Evolutionary conservation across 2,797 vertebrate species (phyloP).

Genomic region (Pipistrellus pipistrellus): DNA sequence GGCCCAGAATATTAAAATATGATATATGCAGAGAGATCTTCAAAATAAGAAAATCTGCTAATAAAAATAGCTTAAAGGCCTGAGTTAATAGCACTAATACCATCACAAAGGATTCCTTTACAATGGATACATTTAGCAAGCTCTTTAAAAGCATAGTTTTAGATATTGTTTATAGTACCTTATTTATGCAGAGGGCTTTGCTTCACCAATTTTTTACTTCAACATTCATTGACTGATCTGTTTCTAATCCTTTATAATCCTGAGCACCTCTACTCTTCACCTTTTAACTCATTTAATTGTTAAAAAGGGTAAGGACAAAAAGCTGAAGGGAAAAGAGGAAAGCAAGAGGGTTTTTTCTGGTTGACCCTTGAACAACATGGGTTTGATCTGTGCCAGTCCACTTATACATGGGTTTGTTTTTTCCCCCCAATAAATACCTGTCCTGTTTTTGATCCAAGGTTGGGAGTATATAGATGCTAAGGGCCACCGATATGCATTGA

Average conservation of each 20-base stretch:
- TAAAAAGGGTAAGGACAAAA: background rate
- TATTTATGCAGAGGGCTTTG: background rate
- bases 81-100: background rate
- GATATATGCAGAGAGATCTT: constrained; percentile 27
- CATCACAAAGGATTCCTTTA: constrained; percentile 14
- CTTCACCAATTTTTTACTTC: background rate
- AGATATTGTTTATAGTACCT: background rate
- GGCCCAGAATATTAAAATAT: constrained; percentile 37
- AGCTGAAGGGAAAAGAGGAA: background rate
- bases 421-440: background rate
- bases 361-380: background rate
- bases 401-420: background rate
- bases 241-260: background rate
- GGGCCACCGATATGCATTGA: background rate
- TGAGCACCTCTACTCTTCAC: background rate
- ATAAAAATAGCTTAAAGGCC: background rate
- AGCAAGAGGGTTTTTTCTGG: background rate
- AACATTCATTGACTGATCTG: background rate
- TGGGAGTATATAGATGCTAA: background rate
- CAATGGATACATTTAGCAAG: background rate
- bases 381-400: background rate
- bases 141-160: background rate
- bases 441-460: background rate
- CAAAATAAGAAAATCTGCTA: constrained; percentile 42
- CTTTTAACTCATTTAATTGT: background rate